phyloP scores from a whole-genome alignment of 2,113 vertebrate genomes.

The Brachyistius frenatus region DNA sequence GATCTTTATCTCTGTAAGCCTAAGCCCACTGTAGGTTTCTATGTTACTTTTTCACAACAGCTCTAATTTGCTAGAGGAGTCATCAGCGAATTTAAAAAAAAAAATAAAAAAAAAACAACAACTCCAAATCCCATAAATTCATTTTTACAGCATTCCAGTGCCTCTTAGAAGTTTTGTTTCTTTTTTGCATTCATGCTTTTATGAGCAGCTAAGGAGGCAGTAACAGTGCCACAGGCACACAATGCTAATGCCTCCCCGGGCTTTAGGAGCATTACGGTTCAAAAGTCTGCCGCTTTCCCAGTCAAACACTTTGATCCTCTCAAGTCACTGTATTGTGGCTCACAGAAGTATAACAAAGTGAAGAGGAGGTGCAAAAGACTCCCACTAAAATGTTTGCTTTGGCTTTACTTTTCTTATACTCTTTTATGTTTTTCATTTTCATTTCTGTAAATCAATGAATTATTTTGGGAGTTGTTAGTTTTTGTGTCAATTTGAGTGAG shows the following conservation, averaged over 20 bases:
- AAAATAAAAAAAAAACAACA: neutral
- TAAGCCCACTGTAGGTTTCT: conserved; percentile 16
- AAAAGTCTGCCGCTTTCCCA: conserved; percentile 55
- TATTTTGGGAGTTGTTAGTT: neutral
- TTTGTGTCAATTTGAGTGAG: too few species aligned
- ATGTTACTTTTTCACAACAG: neutral
- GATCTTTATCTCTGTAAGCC: conserved; percentile 43
- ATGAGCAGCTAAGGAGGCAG: conserved; percentile 66
- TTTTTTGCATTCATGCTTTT: conserved; percentile 55
- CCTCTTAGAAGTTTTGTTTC: conserved; percentile 59
- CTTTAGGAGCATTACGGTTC: conserved; percentile 60
- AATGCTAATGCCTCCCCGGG: conserved; percentile 65
- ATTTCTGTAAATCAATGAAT: neutral
- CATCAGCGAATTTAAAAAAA: conserved; percentile 17
- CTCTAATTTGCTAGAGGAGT: conserved; percentile 30
- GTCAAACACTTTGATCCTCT: conserved; percentile 72
- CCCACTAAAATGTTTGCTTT: conserved; percentile 24
- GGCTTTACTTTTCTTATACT: conserved; percentile 13
- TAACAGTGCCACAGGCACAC: conserved; percentile 66
- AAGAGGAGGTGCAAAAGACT: conserved; percentile 35
- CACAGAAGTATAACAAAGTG: conserved; percentile 24
- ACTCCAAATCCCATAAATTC: conserved; percentile 27
- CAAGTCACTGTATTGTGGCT: conserved; percentile 46
- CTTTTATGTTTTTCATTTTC: conserved; percentile 5
- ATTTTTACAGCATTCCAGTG: conserved; percentile 46